phyloP scores from a whole-genome alignment of 2,797 vertebrate species.

The Linurgus olivaceus region DNA sequence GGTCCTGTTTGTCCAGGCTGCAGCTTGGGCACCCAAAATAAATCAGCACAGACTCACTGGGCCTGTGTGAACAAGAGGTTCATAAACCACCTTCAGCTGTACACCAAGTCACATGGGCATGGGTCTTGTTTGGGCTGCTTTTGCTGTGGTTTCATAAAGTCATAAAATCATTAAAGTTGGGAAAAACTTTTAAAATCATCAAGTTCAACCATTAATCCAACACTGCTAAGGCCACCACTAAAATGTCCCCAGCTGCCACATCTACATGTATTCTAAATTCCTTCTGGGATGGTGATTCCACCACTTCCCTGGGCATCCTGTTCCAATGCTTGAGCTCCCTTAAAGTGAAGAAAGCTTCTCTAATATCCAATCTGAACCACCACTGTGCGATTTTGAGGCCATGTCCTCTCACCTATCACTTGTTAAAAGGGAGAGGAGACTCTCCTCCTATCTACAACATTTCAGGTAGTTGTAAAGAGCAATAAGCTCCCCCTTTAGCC shows the following conservation, averaged over 20 bases:
- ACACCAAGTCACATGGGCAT: rapidly evolving
- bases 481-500: neutral
- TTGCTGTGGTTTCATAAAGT: neutral
- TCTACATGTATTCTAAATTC: neutral
- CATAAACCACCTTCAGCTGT: neutral
- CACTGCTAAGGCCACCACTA: neutral
- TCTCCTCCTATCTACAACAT: rapidly evolving
- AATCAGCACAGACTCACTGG: neutral
- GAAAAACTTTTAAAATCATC: neutral
- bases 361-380: neutral
- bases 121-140: neutral
- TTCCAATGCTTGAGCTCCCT: neutral
- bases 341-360: neutral
- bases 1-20: neutral
- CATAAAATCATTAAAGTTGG: neutral
- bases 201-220: neutral
- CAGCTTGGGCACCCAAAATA: neutral
- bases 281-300: neutral
- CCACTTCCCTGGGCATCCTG: neutral
- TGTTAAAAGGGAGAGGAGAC: neutral
- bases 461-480: neutral
- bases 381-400: neutral
- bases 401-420: neutral
- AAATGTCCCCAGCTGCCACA: neutral
- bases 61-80: neutral